phyloP scores from a whole-genome alignment of 2,888 invertebrate species.

The Bruchidius siliquastri region DNA sequence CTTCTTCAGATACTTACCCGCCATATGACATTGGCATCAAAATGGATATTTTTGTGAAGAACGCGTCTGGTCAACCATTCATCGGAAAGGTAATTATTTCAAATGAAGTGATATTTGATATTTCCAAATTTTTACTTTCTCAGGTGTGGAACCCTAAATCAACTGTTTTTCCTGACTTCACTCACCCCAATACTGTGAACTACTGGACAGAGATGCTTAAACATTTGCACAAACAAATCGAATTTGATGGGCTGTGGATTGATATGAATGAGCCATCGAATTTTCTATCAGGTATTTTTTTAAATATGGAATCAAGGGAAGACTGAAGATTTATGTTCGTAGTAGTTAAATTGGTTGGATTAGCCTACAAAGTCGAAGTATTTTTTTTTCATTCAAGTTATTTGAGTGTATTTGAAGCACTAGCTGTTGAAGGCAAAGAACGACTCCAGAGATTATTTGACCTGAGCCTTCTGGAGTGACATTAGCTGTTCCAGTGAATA shows the following conservation, averaged over 20 bases:
- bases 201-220: conserved; percentile 73
- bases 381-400: no score
- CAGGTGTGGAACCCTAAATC: conserved; percentile 60
- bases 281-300: conserved; percentile 53
- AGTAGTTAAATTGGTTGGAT: no score
- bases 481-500: no score
- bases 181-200: conserved; percentile 62
- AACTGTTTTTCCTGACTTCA: conserved; percentile 80
- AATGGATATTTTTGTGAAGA: conserved; percentile 70
- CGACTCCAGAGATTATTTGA: no score
- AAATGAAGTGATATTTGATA: not conserved
- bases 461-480: no score
- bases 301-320: no score
- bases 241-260: conserved; percentile 82
- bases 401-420: no score
- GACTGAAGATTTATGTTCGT: no score
- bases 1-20: conserved; percentile 56
- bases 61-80: conserved; percentile 61
- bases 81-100: conserved; percentile 60
- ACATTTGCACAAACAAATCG: conserved; percentile 57
- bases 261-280: conserved; percentile 90
- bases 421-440: no score
- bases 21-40: conserved; percentile 73
- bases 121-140: not conserved
- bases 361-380: no score